Evolutionary conservation across 2,113 vertebrate species (phyloP), one percentile per base, ranked within the genome.

Genomic region (Ameiurus melas): DNA sequence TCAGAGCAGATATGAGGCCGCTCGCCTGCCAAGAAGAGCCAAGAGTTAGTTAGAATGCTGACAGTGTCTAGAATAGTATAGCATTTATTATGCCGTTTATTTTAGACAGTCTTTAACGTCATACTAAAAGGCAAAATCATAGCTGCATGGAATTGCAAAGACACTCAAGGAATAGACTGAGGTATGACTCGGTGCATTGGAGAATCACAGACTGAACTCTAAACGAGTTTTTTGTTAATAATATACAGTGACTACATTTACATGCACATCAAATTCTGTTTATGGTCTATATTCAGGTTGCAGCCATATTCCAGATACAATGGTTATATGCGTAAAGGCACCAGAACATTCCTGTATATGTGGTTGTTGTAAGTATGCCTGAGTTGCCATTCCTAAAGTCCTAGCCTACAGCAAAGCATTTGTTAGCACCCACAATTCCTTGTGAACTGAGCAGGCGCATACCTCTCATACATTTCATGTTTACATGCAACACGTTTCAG

Each of bases 1-100:
- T 89, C 85, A 0, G 80, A 13, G 73, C 89, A 89, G 47, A 78
- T 83, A 60, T 89, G 85, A 10, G 85, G 89, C 0, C 89, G 80
- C 71, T 89, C 89, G 2, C 87, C 87, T 88, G 30, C 58, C 71
- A 82, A 70, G n/a, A 55, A 22, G 22, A 85, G 53, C 30, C 68
- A 73, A 58, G 27, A 19, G 8, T 22, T 51, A 57, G 51, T 25
- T 36, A 58, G 51, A 53, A 83, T 7, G 2, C 36, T 60, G 57
- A 81, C 27, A 33, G 53, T 8, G 27, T 30, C 19, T 36, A 80
- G 1, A 30, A 33, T 58, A 20, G 5, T 58, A 22, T 2, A 81
- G 55, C 30, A 70, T 85, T 51, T 71, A 55, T 71, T 27, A 53
- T 51, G 16, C 8, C 17, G 25, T 60, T 51, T 53, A 51, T 51